Base-by-base conservation (phyloP, 2,888 invertebrate genomes). In the Cheilosia pagana region DNA sequence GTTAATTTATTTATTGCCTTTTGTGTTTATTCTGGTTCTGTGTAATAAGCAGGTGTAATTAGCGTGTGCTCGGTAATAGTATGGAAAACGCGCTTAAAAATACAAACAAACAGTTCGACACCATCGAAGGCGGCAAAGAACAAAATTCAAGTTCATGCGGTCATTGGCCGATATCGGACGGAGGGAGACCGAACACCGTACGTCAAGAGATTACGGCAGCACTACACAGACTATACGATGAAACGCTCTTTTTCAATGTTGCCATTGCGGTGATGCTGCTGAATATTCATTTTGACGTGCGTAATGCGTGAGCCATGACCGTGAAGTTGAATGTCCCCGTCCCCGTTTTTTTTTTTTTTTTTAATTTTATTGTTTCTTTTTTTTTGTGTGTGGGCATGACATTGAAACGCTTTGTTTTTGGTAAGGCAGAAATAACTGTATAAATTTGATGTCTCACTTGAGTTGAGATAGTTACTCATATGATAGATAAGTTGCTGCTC, bases 311-410 rank as follows among this genome's bases (percentile, higher is more conserved):
- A 48, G 77, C 68, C 77, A 68, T 77, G 77, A 77, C 77, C 77
- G 77, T 77, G 77, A 77, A 77, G 77, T 77, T 77, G 70, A 77
- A 77, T 21, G 77, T 50, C 60, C 60, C 77, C 68, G 77, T 77
- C 10, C 23, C 19, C 67, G 21, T 77, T 68, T 68, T 77, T 52
- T 68, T 55, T 31, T 70, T 45, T 23, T 50, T 16, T 60, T 53
- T 39, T n/a, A n/a, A 3, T 45, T 48, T 19, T 41, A 7, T 41
- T 5, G 28, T 35, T 35, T 41, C 7, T 41, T 5, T 41, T 35
- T 35, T 12, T 6, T 67, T 60, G 45, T 76, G 50, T 53, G 60
- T 68, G 52, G 43, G 60, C 53, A 45, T 68, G 76, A 76, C 76
- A 68, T 76, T 76, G 68, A 68, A 60, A 67, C 10, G 14, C 19